These are phyloP conservation scores for Alsophila aescularia DNA, from an alignment of 2,888 invertebrate species.

Conservation along the genomic window DNA sequence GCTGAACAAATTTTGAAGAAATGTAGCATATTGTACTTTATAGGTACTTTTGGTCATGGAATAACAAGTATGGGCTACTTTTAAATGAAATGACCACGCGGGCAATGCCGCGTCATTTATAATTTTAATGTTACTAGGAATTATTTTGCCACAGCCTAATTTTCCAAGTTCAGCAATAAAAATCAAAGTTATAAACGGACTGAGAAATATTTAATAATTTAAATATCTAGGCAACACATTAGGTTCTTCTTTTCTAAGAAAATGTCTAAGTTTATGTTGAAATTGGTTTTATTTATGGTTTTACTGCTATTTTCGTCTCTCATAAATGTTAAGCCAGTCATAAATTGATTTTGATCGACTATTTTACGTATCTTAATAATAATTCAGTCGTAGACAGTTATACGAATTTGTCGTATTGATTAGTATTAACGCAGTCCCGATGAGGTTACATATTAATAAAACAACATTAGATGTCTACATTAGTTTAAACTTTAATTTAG, in stretches of 20 bases:
- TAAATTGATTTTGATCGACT: conserved; percentile 9
- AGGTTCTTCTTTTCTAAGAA: neutral
- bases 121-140: too few relatives aligned
- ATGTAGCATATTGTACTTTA: too few relatives aligned
- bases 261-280: neutral
- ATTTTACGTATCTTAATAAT: neutral
- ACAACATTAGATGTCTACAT: too few relatives aligned
- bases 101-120: too few relatives aligned
- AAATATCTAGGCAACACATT: neutral
- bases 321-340: conserved; percentile 3
- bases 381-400: neutral
- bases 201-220: neutral
- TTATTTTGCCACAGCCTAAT: too few relatives aligned
- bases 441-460: neutral
- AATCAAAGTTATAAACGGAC: too few relatives aligned
- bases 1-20: too few relatives aligned
- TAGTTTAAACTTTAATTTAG: too few relatives aligned
- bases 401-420: neutral
- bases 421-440: neutral
- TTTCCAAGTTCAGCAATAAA: too few relatives aligned
- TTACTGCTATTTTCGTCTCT: conserved; percentile 8
- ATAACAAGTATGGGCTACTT: too few relatives aligned
- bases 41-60: too few relatives aligned
- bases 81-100: too few relatives aligned
- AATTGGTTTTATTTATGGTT: conserved; percentile 1